Conservation (phyloP, 23 tunicate species). For the Styela plicata region DNA sequence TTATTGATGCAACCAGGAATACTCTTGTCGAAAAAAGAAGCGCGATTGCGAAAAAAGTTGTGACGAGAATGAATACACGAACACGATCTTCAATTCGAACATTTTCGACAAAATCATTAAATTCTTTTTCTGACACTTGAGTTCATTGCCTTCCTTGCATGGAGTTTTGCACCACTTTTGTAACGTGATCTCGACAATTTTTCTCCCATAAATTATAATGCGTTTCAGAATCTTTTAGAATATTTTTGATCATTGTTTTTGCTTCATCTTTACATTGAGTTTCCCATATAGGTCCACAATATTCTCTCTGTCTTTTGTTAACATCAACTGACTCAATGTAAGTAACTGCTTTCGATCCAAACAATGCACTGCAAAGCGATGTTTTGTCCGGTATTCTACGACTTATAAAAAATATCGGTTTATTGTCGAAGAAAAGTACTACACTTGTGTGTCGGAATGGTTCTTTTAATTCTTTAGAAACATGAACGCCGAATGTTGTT, state of each 20-base stretch:
- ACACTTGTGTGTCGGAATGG: constrained; percentile 18
- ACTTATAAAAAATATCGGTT: background rate
- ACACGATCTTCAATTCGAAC: constrained; percentile 6
- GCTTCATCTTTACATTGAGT: background rate
- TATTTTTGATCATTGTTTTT: background rate
- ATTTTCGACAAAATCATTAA: constrained; percentile 2
- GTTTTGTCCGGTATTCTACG: constrained; percentile 20
- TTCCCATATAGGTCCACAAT: constrained; percentile 2
- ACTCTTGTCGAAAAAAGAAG: background rate
- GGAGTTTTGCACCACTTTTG: background rate
- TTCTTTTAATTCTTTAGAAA: background rate
- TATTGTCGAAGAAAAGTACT: background rate
- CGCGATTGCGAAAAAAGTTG: background rate
- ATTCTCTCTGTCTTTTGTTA: background rate
- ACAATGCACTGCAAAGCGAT: background rate
- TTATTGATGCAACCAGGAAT: background rate
- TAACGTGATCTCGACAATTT: constrained; percentile 24
- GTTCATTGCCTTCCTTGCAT: background rate
- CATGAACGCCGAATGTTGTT: background rate
- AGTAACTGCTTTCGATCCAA: constrained; percentile 12
- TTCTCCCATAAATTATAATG: constrained; percentile 6
- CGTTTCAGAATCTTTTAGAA: background rate
- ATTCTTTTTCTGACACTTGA: background rate
- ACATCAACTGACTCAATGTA: background rate
- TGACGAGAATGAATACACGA: background rate